These are phyloP conservation scores for Bergia sp. DNA, from an alignment of 92 coral and sea anemone species.

Conservation along the genomic window DNA sequence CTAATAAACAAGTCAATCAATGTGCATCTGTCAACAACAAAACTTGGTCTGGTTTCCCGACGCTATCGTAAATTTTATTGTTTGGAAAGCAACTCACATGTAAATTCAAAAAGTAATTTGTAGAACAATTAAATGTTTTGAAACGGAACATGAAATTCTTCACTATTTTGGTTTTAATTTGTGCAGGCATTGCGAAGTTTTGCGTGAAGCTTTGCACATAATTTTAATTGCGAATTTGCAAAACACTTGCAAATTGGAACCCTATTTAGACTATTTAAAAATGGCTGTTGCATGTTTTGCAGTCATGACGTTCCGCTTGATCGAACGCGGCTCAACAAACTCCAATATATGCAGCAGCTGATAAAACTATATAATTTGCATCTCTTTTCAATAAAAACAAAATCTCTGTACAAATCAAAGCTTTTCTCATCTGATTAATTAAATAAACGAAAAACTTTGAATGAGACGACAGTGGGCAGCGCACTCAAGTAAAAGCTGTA, in stretches of 20 bases:
- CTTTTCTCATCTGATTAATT: slow-evolving; percentile 19
- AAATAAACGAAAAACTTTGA: slow-evolving; percentile 28
- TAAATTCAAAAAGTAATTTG: slow-evolving; percentile 28
- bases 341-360: slow-evolving; percentile 35
- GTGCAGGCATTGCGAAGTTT: not conserved
- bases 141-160: not conserved
- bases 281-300: not conserved
- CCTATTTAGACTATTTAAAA: not conserved
- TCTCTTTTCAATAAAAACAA: slow-evolving; percentile 41
- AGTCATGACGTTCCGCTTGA: slow-evolving; percentile 30
- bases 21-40: slow-evolving; percentile 12
- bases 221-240: not conserved
- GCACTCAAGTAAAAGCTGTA: not conserved
- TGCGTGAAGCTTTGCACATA: not conserved
- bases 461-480: not conserved
- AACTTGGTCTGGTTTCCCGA: not conserved
- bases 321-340: slow-evolving; percentile 22
- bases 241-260: not conserved
- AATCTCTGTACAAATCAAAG: slow-evolving; percentile 43
- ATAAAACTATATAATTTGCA: slow-evolving; percentile 36
- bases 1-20: not conserved
- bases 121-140: slow-evolving; percentile 3
- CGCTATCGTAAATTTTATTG: slow-evolving; percentile 20
- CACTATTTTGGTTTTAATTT: not conserved
- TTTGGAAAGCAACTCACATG: slow-evolving; percentile 4